Evolutionary conservation across 2,797 vertebrate species (phyloP).

Genomic region (Danio tinwini): DNA sequence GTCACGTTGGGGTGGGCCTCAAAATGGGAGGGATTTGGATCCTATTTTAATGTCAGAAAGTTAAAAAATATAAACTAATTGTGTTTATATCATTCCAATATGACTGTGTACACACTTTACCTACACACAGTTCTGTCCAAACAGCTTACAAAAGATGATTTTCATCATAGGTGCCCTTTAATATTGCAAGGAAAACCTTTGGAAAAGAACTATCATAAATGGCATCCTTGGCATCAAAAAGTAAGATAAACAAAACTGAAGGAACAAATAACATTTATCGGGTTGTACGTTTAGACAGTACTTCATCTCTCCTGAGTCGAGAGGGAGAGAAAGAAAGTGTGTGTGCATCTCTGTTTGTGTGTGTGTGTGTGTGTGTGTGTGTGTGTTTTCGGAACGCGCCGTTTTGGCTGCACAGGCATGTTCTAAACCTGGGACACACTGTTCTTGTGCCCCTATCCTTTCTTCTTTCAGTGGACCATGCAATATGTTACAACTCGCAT

Average conservation of each 20-base stretch:
- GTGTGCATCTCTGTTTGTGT: conserved; percentile 15
- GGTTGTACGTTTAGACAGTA: not conserved
- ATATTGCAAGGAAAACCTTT: no score
- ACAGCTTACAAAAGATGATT: no score
- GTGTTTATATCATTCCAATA: no score
- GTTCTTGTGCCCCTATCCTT: conserved; percentile 16
- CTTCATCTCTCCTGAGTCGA: not conserved
- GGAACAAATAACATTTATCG: not conserved
- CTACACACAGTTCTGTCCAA: no score
- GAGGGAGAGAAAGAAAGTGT: not conserved
- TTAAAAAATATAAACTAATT: no score
- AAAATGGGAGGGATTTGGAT: no score
- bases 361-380: conserved; percentile 21
- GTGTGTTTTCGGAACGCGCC: not conserved
- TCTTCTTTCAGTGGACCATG: conserved; percentile 1
- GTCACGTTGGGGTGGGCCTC: no score
- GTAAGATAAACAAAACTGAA: not conserved
- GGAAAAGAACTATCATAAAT: no score
- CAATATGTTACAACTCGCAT: not conserved
- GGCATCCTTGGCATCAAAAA: not conserved
- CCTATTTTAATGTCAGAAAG: no score
- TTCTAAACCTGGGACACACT: conserved; percentile 4
- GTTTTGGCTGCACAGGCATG: not conserved
- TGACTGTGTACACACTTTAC: no score
- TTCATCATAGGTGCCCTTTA: no score